Conservation (phyloP, 2,113 vertebrate genomes). For the Myrmecophaga tridactyla region DNA sequence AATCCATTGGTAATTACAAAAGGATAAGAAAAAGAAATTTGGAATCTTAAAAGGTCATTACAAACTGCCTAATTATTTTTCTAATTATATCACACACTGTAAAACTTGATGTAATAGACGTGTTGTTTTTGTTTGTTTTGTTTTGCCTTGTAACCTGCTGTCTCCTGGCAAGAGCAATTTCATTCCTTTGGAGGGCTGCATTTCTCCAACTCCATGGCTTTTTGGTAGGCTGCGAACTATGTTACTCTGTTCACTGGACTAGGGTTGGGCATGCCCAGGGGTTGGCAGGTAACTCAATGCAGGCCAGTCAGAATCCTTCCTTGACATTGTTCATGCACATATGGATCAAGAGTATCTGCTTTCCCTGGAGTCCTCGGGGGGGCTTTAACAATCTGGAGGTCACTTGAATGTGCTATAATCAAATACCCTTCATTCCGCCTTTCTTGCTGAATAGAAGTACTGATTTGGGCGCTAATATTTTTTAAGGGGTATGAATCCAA, state of each 20-base stretch:
- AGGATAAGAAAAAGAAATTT: not conserved
- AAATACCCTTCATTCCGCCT: not conserved
- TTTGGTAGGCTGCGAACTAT: not conserved
- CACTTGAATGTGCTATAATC: not conserved
- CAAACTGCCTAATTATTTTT: constrained; percentile 1
- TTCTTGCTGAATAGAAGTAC: not conserved
- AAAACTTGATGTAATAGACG: not conserved
- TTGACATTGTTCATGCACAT: not conserved
- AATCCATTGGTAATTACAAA: not conserved
- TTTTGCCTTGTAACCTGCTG: not conserved
- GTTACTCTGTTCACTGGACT: not conserved
- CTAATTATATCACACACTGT: not conserved
- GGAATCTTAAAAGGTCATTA: not conserved
- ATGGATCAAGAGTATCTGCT: not conserved
- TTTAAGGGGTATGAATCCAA: not conserved
- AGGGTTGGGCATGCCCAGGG: not conserved
- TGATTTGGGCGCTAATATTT: not conserved
- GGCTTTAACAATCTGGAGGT: not conserved
- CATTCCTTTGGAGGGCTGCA: not conserved
- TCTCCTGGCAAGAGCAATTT: not conserved
- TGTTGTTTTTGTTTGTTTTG: not conserved
- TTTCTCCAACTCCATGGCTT: not conserved
- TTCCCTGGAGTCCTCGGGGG: not conserved
- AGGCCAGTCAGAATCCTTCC: not conserved
- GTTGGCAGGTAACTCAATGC: not conserved